Evolutionary conservation across 2,113 vertebrate genomes (phyloP).

Genomic region (Poeciliopsis occidentalis): DNA sequence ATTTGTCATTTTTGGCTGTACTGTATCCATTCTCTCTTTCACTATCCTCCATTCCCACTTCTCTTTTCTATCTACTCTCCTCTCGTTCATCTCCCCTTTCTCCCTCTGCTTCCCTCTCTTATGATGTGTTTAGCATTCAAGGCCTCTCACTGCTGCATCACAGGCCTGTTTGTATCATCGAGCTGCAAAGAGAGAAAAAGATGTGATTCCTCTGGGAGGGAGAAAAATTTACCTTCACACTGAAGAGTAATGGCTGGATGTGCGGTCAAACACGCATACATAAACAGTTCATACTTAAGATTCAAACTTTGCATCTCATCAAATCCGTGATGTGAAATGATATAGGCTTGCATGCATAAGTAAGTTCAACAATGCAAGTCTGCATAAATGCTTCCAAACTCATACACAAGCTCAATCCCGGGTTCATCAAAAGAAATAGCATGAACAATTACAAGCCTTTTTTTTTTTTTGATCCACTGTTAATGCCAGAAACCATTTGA

Average conservation of each 20-base stretch:
- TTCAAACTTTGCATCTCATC: background rate
- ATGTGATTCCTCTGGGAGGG: slow-evolving; percentile 42
- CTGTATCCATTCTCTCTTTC: slow-evolving; percentile 20
- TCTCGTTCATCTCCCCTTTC: slow-evolving; percentile 1
- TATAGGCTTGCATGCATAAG: background rate
- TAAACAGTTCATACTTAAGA: slow-evolving; percentile 27
- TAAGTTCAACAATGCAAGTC: background rate
- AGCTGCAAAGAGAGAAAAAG: slow-evolving; percentile 46
- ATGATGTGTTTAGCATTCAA: slow-evolving; percentile 75
- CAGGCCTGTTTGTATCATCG: slow-evolving; percentile 70
- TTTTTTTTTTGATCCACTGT: slow-evolving; percentile 4
- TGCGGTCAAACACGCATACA: slow-evolving; percentile 2
- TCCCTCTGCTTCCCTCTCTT: slow-evolving; percentile 41
- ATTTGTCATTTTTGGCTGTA: slow-evolving; percentile 52
- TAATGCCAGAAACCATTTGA: slow-evolving; percentile 42
- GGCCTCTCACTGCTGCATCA: slow-evolving; percentile 72
- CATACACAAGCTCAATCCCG: background rate
- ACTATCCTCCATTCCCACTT: slow-evolving; percentile 33
- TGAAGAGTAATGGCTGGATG: slow-evolving; percentile 14
- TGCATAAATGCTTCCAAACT: background rate
- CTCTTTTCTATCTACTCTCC: slow-evolving; percentile 26
- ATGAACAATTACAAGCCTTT: slow-evolving; percentile 41
- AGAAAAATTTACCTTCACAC: slow-evolving; percentile 37
- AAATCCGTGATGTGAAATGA: background rate
- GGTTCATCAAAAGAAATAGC: slow-evolving; percentile 2